phyloP scores from a whole-genome alignment of 2,113 vertebrate genomes.

The Athene noctua region DNA sequence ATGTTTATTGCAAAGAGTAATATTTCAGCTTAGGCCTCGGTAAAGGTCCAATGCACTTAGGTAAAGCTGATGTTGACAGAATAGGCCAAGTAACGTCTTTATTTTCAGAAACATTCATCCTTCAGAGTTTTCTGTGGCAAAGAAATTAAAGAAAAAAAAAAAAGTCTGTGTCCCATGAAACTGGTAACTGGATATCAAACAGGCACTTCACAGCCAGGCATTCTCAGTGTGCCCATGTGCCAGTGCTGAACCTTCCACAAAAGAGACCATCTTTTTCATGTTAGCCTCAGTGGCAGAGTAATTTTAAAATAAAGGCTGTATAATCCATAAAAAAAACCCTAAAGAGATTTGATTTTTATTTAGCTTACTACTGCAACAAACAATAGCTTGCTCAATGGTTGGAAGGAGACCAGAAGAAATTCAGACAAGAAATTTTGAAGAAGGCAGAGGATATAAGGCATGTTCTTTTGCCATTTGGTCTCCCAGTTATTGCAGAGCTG shows the following conservation, averaged over 20 bases:
- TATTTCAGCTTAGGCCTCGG: not conserved
- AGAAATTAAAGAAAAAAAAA: not conserved
- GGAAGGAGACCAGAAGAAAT: not conserved
- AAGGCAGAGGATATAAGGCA: not conserved
- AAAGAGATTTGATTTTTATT: not conserved
- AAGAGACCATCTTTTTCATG: not conserved
- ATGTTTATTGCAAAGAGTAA: not conserved
- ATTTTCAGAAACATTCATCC: not conserved
- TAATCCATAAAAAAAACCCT: not conserved
- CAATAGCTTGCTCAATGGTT: not conserved
- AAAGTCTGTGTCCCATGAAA: not conserved
- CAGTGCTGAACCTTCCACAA: not conserved
- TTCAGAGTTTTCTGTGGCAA: not conserved
- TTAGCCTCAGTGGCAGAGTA: not conserved
- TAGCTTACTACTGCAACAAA: not conserved
- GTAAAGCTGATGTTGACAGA: not conserved
- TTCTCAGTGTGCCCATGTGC: not conserved
- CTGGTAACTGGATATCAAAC: not conserved
- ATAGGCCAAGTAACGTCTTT: not conserved
- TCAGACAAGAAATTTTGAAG: not conserved
- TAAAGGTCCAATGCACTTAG: not conserved
- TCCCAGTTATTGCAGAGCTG: not conserved
- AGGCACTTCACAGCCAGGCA: not conserved
- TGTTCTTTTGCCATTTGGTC: not conserved
- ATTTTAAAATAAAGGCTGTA: not conserved